Conservation (phyloP, 1,140 invertebrate genomes). For the Anoplolepis gracilipes region DNA sequence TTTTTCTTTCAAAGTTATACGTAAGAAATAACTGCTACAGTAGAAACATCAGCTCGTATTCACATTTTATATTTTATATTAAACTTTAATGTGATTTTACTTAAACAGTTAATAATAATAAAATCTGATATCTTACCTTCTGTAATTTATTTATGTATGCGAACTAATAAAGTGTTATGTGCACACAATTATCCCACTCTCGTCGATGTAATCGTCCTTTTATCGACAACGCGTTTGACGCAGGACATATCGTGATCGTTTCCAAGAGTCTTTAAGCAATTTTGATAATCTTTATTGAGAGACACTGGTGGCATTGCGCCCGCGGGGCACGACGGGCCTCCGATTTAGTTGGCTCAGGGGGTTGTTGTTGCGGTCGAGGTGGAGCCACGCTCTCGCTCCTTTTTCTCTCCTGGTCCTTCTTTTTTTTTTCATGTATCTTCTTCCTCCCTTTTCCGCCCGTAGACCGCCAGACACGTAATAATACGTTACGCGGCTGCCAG, state of each 20-base stretch:
- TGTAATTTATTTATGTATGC: background rate
- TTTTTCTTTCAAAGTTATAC: background rate
- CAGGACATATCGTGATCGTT: slow-evolving; percentile 20
- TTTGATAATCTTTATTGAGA: slow-evolving; percentile 73
- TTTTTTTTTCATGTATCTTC: slow-evolving; percentile 37
- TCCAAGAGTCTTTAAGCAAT: slow-evolving; percentile 59
- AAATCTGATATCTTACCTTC: background rate
- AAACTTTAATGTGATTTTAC: background rate
- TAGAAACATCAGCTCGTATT: background rate
- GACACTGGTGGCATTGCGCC: slow-evolving; percentile 68
- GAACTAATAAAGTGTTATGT: background rate
- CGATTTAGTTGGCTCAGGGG: slow-evolving; percentile 66
- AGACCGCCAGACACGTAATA: slow-evolving; percentile 79
- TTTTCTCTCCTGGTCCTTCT: slow-evolving; percentile 35
- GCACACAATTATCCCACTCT: background rate
- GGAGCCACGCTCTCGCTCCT: slow-evolving; percentile 28
- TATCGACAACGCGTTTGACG: background rate
- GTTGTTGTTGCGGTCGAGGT: slow-evolving; percentile 61
- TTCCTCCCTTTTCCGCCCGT: slow-evolving; percentile 58
- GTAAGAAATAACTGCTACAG: background rate
- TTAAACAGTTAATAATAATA: background rate
- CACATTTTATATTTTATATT: background rate
- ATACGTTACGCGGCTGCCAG: slow-evolving; percentile 74
- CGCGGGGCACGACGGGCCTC: slow-evolving; percentile 56
- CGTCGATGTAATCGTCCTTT: slow-evolving; percentile 19